phyloP scores from a whole-genome alignment of 2,797 vertebrate genomes.

The Crocodylus rhombifer region DNA sequence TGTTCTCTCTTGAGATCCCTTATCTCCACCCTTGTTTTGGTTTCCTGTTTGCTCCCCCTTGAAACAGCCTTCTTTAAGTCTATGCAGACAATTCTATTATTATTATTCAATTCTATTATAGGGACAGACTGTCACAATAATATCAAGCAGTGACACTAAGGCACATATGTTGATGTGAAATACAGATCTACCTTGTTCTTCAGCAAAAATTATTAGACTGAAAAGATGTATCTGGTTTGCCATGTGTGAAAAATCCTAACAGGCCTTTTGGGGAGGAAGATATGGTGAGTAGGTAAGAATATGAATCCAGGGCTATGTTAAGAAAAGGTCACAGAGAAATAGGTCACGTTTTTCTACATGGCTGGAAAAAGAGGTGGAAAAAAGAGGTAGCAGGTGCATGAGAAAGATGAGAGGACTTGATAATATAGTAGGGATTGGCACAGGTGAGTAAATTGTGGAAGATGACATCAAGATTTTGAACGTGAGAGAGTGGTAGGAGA shows the following conservation, averaged over 20 bases:
- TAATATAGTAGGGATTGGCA: background rate
- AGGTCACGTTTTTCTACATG: background rate
- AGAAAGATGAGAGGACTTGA: background rate
- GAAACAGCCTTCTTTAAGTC: background rate
- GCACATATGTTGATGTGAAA: background rate
- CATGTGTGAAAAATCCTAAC: background rate
- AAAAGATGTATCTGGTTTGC: background rate
- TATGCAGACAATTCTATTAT: background rate
- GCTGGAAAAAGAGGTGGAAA: constrained; percentile 1
- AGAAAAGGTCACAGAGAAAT: background rate
- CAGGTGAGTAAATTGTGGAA: constrained; percentile 23
- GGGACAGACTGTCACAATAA: background rate
- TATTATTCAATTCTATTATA: too few relatives aligned
- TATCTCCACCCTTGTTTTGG: background rate
- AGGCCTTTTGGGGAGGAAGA: background rate
- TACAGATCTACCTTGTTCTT: background rate
- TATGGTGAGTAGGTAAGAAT: background rate
- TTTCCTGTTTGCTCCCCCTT: background rate
- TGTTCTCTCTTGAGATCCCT: background rate
- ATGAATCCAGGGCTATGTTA: background rate
- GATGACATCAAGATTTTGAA: constrained; percentile 8
- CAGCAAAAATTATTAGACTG: background rate
- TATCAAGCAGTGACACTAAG: background rate
- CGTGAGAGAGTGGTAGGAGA: constrained; percentile 1
- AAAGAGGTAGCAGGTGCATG: background rate